Base-by-base conservation (phyloP, 2,888 invertebrate genomes). In the Dioctria rufipes region DNA sequence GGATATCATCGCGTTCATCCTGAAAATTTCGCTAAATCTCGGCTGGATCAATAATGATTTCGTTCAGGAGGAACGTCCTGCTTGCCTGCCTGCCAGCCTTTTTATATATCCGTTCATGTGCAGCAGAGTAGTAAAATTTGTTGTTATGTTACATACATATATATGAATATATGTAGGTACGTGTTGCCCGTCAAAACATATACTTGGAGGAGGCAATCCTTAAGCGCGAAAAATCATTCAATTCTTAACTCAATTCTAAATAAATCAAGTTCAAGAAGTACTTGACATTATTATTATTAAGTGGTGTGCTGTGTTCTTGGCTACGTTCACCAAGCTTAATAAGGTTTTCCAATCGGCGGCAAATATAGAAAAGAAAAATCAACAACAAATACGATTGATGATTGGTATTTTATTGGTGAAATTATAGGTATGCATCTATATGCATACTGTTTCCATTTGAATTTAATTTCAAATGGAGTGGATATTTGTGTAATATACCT, bases 121-220 rank as follows among this genome's bases (percentile, higher is more conserved):
- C 63, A 49, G 63, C 39, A 39, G 46, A 63, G 25, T 60, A 8
- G 63, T 77, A 37, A 63, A 77, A 46, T 25, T 25, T 77, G 77
- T 77, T 63, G 61, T 77, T 63, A 49, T 77, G 77, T 77, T 77
- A 63, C 2, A 25, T 25, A 25, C 25, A 25, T 25, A n/a, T n/a
- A n/a, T n/a, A n/a, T n/a, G n/a, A n/a, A n/a, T n/a, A n/a, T n/a
- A 25, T 25, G 25, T 25, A 25, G 25, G 25, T 25, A 25, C 63
- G 46, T 63, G 77, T 63, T 77, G 77, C 77, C 65, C 77, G 77
- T 77, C 77, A 77, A 77, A 77, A 77, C 77, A 77, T n/a, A 77
- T 63, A 25, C 25, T 25, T 25, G 25, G 25, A 25, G 25, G 25
- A 49, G 37, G 77, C 49, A 40, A 63, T 13, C 49, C 46, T 73